These are phyloP conservation scores for Seriola rivoliana DNA, from an alignment of 2,113 vertebrate species.

Conservation along the genomic window DNA sequence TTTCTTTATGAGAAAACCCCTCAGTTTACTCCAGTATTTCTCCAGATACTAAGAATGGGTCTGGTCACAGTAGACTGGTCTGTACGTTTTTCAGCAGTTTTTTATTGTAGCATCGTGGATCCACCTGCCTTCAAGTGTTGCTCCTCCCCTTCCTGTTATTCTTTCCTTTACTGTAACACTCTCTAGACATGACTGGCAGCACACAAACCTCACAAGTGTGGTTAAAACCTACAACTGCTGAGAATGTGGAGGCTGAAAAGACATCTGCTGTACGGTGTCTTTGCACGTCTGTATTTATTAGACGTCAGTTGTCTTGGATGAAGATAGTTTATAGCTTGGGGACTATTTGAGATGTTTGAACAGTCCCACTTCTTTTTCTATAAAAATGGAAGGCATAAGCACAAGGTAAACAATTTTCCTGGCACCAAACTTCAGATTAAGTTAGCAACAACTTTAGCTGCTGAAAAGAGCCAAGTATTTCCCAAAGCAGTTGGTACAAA, in stretches of 20 bases:
- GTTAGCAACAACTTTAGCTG: neutral
- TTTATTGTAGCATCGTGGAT: slow-evolving; percentile 33
- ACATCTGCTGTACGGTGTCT: slow-evolving; percentile 12
- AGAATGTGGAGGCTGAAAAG: slow-evolving; percentile 3
- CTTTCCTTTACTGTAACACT: slow-evolving; percentile 38
- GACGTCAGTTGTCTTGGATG: neutral
- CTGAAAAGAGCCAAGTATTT: neutral
- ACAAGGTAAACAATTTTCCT: neutral
- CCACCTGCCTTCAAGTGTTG: slow-evolving; percentile 9
- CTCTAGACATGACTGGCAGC: slow-evolving; percentile 19
- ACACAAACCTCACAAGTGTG: slow-evolving; percentile 9
- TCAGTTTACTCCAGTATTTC: neutral
- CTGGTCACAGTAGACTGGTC: neutral
- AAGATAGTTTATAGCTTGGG: neutral
- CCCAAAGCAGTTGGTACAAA: neutral
- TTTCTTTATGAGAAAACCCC: neutral
- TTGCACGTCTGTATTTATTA: neutral
- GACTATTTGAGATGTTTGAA: neutral
- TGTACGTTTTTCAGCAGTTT: slow-evolving; percentile 32
- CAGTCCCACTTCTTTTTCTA: neutral
- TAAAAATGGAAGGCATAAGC: neutral
- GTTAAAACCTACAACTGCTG: neutral
- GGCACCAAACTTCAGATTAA: neutral
- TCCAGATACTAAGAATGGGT: neutral
- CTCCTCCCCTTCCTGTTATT: slow-evolving; percentile 64